Evolutionary conservation across 2,113 vertebrate species (phyloP), one percentile per base, ranked within the genome.

Genomic region (Cyrtonyx montezumae): DNA sequence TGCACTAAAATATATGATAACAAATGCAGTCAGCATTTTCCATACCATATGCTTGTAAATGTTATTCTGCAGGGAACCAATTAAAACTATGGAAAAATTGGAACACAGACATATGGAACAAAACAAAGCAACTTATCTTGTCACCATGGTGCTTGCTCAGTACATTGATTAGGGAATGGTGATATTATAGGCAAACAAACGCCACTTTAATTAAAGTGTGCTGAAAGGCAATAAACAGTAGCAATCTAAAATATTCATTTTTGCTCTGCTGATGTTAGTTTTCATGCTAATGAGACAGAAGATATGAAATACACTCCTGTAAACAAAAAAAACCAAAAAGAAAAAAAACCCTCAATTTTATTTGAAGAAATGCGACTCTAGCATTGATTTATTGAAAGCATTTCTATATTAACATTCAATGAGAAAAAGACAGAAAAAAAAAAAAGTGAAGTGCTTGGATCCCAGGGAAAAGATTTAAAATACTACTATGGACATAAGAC

Each of bases 1-100:
- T 94, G 83, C 75, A 94, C 85, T 94, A 96, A 97, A 97, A 97
- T 91, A 96, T 95, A 96, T 48, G 91, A 89, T 97, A 98, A 97
- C 97, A 98, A 98, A 98, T 97, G 97, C 96, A 98, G 98, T 98
- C 98, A 98, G 98, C 98, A 97, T 97, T 98, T 98, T 98, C 96
- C 96, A 97, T 97, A 98, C 97, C 97, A 97, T 97, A 98, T 97
- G 98, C 96, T 98, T 98, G 95, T 97, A 94, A 97, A 96, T 96
- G 96, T 96, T 98, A 98, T 98, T 98, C 97, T 98, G 97, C 97
- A 94, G 98, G 98, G 97, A 98, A 98, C 98, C 98, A 99, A 99
- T 99, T 99, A 99, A 97, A 98, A 97, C 95, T 98, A 98, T 97
- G 97, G 98, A 98, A 98, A 97, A 98, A 97, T 98, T 98, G 98